Evolutionary conservation across 2,113 vertebrate genomes (phyloP).

Genomic region (Lagopus muta): DNA sequence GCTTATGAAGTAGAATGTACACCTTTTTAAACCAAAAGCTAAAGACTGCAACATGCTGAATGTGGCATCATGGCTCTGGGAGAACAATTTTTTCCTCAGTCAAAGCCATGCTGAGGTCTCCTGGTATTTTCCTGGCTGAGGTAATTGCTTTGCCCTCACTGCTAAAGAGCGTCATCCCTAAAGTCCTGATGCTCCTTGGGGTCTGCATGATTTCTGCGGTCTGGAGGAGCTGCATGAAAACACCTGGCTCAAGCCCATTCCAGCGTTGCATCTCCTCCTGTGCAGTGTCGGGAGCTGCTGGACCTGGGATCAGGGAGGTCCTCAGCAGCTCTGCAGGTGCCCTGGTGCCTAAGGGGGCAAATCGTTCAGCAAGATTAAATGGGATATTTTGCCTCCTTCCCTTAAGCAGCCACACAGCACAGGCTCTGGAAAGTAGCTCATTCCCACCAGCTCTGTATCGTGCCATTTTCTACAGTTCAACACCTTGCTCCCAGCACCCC

Average conservation of each 20-base stretch:
- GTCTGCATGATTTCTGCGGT: background rate
- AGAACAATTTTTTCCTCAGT: background rate
- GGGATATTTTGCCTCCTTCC: background rate
- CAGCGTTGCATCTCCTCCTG: background rate
- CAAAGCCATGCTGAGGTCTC: background rate
- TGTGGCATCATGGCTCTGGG: background rate
- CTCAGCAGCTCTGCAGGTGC: background rate
- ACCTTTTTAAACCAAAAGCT: background rate
- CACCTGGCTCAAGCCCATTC: background rate
- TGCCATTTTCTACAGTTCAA: background rate
- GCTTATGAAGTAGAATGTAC: background rate
- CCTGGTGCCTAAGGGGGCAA: background rate
- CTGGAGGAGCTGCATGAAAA: background rate
- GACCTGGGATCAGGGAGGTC: background rate
- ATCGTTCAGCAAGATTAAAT: background rate
- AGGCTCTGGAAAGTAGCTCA: background rate
- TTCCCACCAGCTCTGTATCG: accelerated
- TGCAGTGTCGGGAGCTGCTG: background rate
- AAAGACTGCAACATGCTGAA: background rate
- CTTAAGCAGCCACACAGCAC: background rate
- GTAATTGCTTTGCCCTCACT: background rate
- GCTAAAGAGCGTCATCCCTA: background rate
- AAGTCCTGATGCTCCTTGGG: background rate
- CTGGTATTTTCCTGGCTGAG: background rate
- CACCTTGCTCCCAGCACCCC: background rate